Evolutionary conservation across 2,888 invertebrate species (phyloP).

Genomic region (Seladonia tumulorum): DNA sequence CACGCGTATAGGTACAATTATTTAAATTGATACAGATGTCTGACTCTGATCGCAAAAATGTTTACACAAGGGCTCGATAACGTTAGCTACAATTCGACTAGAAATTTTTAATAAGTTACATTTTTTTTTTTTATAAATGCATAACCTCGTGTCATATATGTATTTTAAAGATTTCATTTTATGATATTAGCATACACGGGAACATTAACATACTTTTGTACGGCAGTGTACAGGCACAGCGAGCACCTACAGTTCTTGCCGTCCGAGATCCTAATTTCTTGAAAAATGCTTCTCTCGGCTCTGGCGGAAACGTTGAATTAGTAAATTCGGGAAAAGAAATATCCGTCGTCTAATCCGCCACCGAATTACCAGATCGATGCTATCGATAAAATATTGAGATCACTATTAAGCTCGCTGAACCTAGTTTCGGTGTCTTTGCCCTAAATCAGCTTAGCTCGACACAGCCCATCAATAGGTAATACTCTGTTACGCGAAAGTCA

Average conservation of each 20-base stretch:
- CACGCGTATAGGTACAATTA: not conserved
- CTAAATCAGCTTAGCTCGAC: constrained; percentile 30
- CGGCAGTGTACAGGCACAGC: not conserved
- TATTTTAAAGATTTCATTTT: not conserved
- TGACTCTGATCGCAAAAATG: too few species aligned
- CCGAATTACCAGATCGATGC: not conserved
- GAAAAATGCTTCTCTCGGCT: not conserved
- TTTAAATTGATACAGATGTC: too few species aligned
- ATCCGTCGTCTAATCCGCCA: not conserved
- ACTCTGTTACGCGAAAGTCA: constrained; percentile 11
- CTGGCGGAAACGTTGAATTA: not conserved
- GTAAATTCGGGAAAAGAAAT: not conserved
- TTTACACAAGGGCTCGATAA: too few species aligned
- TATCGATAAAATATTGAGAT: constrained; percentile 27
- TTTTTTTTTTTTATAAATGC: not conserved
- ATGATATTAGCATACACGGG: not conserved
- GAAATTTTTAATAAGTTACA: too few species aligned
- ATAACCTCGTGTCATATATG: not conserved
- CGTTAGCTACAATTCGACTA: too few species aligned
- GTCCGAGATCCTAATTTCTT: not conserved
- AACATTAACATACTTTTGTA: too few species aligned
- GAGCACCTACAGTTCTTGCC: not conserved
- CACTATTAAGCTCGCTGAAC: constrained; percentile 11
- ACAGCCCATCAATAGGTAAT: constrained; percentile 36
- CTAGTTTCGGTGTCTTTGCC: constrained; percentile 5